phyloP scores from a whole-genome alignment of 2,113 vertebrate genomes.

The Columbina picui region DNA sequence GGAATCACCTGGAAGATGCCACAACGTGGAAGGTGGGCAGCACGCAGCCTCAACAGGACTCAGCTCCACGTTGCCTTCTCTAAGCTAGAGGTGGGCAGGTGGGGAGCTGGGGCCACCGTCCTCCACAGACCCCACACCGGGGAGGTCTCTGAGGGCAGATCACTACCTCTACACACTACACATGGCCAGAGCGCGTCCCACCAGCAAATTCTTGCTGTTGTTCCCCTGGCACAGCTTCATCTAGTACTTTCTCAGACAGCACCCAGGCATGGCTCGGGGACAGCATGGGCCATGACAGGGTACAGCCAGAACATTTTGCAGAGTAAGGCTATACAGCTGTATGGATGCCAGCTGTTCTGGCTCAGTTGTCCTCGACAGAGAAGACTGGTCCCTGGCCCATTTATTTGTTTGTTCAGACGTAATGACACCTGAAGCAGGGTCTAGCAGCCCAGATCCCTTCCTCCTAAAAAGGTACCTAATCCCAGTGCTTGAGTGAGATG shows the following conservation, averaged over 20 bases:
- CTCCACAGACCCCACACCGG: neutral
- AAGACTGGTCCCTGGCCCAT: neutral
- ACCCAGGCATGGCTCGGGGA: neutral
- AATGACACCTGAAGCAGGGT: neutral
- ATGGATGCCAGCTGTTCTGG: neutral
- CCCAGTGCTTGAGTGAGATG: neutral
- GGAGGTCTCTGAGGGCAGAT: neutral
- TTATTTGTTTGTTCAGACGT: neutral
- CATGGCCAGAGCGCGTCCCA: accelerated
- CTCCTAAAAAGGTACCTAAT: neutral
- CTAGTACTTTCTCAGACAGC: neutral
- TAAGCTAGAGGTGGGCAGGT: neutral
- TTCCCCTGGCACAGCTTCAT: neutral
- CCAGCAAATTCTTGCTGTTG: neutral
- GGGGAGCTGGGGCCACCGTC: neutral
- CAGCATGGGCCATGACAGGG: too few relatives aligned
- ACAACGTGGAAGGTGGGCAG: neutral
- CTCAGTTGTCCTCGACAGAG: neutral
- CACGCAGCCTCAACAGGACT: neutral
- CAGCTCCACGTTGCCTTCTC: neutral
- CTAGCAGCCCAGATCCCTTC: neutral
- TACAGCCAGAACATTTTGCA: neutral
- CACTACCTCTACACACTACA: too few relatives aligned
- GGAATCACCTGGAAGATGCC: neutral
- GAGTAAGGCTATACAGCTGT: neutral